phyloP scores from a whole-genome alignment of 2,113 vertebrate species.

The Felis chaus region DNA sequence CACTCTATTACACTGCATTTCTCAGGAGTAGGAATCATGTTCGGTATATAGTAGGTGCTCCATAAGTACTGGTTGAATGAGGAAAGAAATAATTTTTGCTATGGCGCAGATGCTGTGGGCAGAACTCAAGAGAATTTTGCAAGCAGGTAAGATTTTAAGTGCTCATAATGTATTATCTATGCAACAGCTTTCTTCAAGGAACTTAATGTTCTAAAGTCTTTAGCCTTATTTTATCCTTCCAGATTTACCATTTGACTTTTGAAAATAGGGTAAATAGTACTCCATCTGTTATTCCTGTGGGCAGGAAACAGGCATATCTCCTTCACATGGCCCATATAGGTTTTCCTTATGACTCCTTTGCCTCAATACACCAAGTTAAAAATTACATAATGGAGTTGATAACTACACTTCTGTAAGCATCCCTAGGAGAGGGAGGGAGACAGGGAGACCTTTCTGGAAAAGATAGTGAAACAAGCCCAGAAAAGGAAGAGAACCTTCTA shows the following conservation, averaged over 20 bases:
- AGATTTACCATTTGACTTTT: constrained; percentile 67
- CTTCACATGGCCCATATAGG: neutral
- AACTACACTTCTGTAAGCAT: neutral
- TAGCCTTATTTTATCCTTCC: constrained; percentile 56
- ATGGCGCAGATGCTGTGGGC: neutral
- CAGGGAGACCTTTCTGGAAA: neutral
- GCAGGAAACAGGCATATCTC: constrained; percentile 53
- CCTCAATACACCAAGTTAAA: neutral
- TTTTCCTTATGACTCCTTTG: neutral
- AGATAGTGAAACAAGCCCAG: constrained; percentile 26
- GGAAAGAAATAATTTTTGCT: constrained; percentile 9
- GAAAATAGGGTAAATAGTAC: constrained; percentile 62
- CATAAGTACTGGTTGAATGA: neutral
- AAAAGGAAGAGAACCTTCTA: constrained; percentile 17
- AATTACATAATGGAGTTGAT: neutral
- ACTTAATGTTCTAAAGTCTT: constrained; percentile 66
- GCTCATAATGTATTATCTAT: constrained; percentile 74
- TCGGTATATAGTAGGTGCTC: neutral
- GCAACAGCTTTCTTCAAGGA: constrained; percentile 62
- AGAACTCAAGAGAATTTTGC: neutral
- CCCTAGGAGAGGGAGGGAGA: neutral
- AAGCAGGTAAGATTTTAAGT: constrained; percentile 62
- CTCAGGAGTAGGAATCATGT: neutral
- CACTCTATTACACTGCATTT: neutral
- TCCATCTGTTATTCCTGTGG: constrained; percentile 60